These are phyloP conservation scores for Oryzias celebensis DNA, from an alignment of 2,113 vertebrate genomes.

Conservation along the genomic window DNA sequence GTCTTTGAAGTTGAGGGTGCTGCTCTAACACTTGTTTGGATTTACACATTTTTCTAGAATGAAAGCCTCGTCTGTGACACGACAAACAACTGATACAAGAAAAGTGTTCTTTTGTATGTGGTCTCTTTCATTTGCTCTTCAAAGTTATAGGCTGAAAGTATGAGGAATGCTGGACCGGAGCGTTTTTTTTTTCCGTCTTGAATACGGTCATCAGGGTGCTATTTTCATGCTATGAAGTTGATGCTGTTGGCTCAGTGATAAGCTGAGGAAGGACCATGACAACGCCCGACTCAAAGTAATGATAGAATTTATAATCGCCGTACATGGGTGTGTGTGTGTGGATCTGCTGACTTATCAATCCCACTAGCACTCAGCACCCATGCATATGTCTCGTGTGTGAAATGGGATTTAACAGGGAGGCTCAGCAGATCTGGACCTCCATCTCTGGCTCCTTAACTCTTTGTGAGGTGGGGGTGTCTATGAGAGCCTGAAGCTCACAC, in stretches of 20 bases:
- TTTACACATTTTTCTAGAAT: not conserved
- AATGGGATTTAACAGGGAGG: conserved; percentile 53
- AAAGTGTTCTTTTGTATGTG: not conserved
- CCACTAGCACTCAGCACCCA: conserved; percentile 33
- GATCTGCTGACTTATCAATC: conserved; percentile 55
- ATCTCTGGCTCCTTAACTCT: conserved; percentile 30
- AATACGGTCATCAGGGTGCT: not conserved
- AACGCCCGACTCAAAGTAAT: conserved; percentile 36
- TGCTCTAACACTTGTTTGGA: not conserved
- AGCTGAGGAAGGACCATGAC: conserved; percentile 1
- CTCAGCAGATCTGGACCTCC: conserved; percentile 33
- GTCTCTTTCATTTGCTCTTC: not conserved
- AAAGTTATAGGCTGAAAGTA: not conserved
- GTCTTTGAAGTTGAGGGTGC: not conserved
- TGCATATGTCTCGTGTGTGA: conserved; percentile 30
- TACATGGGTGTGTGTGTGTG: conserved; percentile 17
- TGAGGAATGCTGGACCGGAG: not conserved
- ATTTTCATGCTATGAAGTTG: not conserved
- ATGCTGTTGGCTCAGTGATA: not conserved
- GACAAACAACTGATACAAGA: not conserved
- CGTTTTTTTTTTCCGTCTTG: not conserved
- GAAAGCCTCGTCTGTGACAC: not conserved
- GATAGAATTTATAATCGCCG: conserved; percentile 40
- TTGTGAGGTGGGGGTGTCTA: conserved; percentile 28
- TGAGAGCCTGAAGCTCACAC: conserved; percentile 47